Conservation (phyloP, 64 coral and sea anemone species). For the Stichodactyla mertensii region DNA sequence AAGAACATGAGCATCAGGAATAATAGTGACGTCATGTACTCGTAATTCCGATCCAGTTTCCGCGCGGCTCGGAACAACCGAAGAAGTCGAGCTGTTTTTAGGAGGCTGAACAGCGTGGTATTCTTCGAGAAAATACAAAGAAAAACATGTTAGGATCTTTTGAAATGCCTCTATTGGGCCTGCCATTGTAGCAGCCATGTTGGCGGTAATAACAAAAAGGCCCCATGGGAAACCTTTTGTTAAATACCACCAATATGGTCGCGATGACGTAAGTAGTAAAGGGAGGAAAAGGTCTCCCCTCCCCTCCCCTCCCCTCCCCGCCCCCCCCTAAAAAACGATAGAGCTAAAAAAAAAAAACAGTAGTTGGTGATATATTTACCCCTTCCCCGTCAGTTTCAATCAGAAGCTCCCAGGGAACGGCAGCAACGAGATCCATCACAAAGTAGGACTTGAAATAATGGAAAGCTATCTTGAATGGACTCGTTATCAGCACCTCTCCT, state of each 20-base stretch:
- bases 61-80: slow-evolving; percentile 87
- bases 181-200: no score
- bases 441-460: slow-evolving; percentile 96
- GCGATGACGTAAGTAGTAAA: no score
- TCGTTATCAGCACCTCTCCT: slow-evolving; percentile 68
- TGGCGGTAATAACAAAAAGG: no score
- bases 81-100: slow-evolving; percentile 87
- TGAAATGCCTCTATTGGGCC: no score
- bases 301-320: background rate
- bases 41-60: slow-evolving; percentile 97
- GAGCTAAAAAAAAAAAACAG: background rate
- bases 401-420: slow-evolving; percentile 92
- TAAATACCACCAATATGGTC: no score
- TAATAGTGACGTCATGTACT: slow-evolving; percentile 93
- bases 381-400: slow-evolving; percentile 57
- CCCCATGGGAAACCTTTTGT: no score
- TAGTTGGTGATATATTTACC: slow-evolving; percentile 27
- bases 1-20: slow-evolving; percentile 97
- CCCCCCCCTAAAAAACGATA: background rate
- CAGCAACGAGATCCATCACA: slow-evolving; percentile 83
- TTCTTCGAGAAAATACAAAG: slow-evolving; percentile 44
- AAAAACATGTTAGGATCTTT: background rate
- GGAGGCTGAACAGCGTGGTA: slow-evolving; percentile 87
- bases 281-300: no score
- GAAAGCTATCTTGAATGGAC: slow-evolving; percentile 79